Evolutionary conservation across 2,888 invertebrate genomes (phyloP), one percentile per base, ranked within the genome.

Genomic region (Sinotaia quadrata): DNA sequence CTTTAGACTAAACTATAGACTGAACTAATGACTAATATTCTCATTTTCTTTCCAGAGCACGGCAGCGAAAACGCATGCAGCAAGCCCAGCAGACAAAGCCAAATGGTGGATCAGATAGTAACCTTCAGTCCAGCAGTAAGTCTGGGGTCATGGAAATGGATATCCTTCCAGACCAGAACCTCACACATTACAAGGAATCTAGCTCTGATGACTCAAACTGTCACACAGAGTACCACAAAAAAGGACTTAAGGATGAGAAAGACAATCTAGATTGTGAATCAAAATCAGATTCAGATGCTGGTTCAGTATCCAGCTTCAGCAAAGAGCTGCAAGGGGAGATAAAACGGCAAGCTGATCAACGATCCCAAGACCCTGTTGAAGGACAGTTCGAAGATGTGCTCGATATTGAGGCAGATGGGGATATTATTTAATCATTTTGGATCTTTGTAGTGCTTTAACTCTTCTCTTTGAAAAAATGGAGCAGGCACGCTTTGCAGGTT

Each of bases 371-470:
- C 2, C 15, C 41, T 18, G 41, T 7, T 47, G 47, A 47, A 21
- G 47, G 24, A 21, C 47, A 3, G 8, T 1, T 29, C 29, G 65
- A 56, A n/a, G 65, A 65, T 56, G 65, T 65, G 21, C 44, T 65
- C 24, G 56, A 65, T 31, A 29, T 67, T 8, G 66, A 31, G 24
- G 66, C 31, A 33, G 56, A 66, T n/a, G 58, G 49, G 12, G 58
- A 57, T 8, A 34, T 59, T 31, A 52, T 60, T 21, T 51, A 59
- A 21, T 67, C n/a, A n/a, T n/a, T n/a, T n/a, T n/a, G n/a, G n/a
- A n/a, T n/a, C n/a, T n/a, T n/a, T n/a, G n/a, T n/a, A n/a, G n/a
- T n/a, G n/a, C n/a, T n/a, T n/a, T n/a, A n/a, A n/a, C n/a, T n/a
- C n/a, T n/a, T n/a, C n/a, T n/a, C n/a, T n/a, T n/a, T n/a, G n/a